These are phyloP conservation scores for Phrynosoma blainvillii DNA, from an alignment of 2,113 vertebrate species.

Conservation along the genomic window DNA sequence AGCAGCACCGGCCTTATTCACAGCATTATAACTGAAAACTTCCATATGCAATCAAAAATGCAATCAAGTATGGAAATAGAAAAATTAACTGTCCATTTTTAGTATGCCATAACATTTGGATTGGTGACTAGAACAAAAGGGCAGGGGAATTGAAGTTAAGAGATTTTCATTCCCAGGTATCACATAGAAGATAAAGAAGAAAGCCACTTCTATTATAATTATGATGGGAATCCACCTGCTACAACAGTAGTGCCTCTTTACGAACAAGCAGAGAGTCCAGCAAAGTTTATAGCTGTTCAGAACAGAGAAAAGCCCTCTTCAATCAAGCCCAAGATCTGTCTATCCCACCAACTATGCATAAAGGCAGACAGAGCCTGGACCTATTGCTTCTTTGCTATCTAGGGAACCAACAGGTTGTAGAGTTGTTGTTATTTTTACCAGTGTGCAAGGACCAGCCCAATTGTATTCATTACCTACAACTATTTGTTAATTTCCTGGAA, in stretches of 20 bases:
- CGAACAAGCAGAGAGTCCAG: background rate
- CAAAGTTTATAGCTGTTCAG: background rate
- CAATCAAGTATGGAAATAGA: slow-evolving; percentile 17
- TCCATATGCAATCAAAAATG: slow-evolving; percentile 10
- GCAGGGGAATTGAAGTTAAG: background rate
- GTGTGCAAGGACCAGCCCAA: too few relatives aligned
- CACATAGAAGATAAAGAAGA: background rate
- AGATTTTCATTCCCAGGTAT: background rate
- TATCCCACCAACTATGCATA: background rate
- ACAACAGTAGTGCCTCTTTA: background rate
- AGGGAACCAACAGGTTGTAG: too few relatives aligned
- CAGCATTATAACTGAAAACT: slow-evolving; percentile 7
- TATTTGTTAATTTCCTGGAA: too few relatives aligned
- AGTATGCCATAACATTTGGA: slow-evolving; percentile 20
- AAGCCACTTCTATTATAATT: background rate
- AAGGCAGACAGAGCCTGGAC: too few relatives aligned
- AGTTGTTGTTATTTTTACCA: too few relatives aligned
- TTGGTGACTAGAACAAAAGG: background rate
- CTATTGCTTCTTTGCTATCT: too few relatives aligned
- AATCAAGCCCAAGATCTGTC: too few relatives aligned
- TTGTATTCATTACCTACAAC: too few relatives aligned
- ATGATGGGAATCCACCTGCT: background rate
- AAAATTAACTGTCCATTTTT: slow-evolving; percentile 23
- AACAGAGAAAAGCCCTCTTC: background rate
- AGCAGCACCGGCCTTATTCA: background rate